Base-by-base conservation (phyloP, 2,797 vertebrate species). In the Pipistrellus kuhlii region DNA sequence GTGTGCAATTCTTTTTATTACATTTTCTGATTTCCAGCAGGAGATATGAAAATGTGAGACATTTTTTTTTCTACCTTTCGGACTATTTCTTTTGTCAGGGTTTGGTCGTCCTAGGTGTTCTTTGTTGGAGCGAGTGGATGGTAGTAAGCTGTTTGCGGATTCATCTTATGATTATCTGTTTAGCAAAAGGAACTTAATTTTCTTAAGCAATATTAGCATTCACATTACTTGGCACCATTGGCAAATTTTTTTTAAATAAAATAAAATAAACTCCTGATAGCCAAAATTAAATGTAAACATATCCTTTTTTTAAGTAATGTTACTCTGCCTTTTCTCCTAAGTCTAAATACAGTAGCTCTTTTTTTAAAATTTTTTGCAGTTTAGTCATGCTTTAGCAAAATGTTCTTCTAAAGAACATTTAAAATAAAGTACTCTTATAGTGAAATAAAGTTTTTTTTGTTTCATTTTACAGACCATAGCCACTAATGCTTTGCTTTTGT, bases 361-460 rank as follows among this genome's bases (percentile, higher is more conserved):
- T 98, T 98, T 98, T 98, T 98, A 38, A 38, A 38, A 21, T 98
- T 98, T 98, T 99, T 99, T 98, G 99, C 99, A 99, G 98, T 99
- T 99, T 99, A 99, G 98, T 99, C 99, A 99, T 99, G 99, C 99
- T 99, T 99, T 99, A 99, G 99, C 99, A 99, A 99, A 99, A 99
- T 99, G 99, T 99, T 99, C 99, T 99, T 99, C 99, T 99, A 98
- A 99, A 99, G 99, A 99, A 99, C 99, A 99, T 99, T 99, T 98
- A 99, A 99, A 99, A 99, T 99, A 99, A 99, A 99, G 99, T 99
- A 99, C 99, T 99, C 99, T 99, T 99, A 99, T 99, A 99, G 99
- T 99, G 99, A 99, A 99, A 99, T 99, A 99, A 98, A 98, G 98
- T 98, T 98, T 99, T 99, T 98, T 99, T 99, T 99, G 98, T 98